A percentile compares a stretch with the other conserved stretches of the same genome.
Conservation (phyloP, 1,140 invertebrate genomes). For the Nylanderia fulva region DNA sequence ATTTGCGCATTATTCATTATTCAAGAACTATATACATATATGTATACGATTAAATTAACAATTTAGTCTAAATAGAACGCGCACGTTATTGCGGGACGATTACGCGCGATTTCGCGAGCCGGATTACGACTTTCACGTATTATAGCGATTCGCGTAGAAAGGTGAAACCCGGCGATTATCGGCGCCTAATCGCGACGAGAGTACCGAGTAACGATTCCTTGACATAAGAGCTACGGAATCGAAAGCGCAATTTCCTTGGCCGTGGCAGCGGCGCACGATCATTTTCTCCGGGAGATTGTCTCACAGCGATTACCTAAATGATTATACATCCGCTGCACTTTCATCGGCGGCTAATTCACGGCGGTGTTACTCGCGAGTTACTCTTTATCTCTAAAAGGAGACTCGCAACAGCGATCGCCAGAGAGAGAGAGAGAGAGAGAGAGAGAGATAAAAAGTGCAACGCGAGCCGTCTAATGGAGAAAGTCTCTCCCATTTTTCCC, state of each 20-base stretch:
- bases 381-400: constrained; percentile 57
- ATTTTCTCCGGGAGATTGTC: constrained; percentile 63
- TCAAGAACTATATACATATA: too few species aligned
- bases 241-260: constrained; percentile 71
- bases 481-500: constrained; percentile 46
- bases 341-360: constrained; percentile 64
- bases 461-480: constrained; percentile 41
- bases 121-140: constrained; percentile 36
- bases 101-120: constrained; percentile 43
- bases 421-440: constrained; percentile 10
- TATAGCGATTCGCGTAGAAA: constrained; percentile 38
- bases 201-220: constrained; percentile 44
- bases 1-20: too few species aligned
- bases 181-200: constrained; percentile 29
- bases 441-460: constrained; percentile 1
- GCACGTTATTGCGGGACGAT: background rate
- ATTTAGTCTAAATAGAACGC: background rate
- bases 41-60: too few species aligned
- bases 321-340: constrained; percentile 74
- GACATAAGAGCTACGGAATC: constrained; percentile 58
- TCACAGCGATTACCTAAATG: constrained; percentile 72
- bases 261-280: constrained; percentile 59
- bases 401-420: constrained; percentile 31
- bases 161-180: constrained; percentile 43
- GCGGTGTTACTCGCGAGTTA: constrained; percentile 66